Evolutionary conservation across 2,888 invertebrate genomes (phyloP).

Genomic region (Hemistola chrysoprasaria): DNA sequence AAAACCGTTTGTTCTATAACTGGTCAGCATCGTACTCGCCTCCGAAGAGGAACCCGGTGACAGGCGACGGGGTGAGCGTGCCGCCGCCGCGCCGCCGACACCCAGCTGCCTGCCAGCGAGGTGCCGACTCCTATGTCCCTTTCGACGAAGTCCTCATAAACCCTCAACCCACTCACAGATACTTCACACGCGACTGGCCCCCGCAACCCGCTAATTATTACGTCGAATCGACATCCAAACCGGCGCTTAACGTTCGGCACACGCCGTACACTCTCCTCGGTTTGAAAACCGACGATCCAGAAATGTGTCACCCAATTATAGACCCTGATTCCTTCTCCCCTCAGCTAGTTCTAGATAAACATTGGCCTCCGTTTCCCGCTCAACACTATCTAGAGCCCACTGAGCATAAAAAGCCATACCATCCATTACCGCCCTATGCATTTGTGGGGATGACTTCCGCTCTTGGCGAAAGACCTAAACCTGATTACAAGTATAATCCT

Average conservation of each 20-base stretch:
- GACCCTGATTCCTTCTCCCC: slow-evolving; percentile 67
- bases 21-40: slow-evolving; percentile 74
- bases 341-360: slow-evolving; percentile 60
- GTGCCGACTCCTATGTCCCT: slow-evolving; percentile 62
- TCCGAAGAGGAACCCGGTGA: slow-evolving; percentile 84
- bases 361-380: slow-evolving; percentile 75
- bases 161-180: slow-evolving; percentile 70
- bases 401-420: slow-evolving; percentile 57
- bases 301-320: slow-evolving; percentile 54
- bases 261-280: slow-evolving; percentile 71
- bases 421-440: slow-evolving; percentile 67
- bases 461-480: slow-evolving; percentile 63
- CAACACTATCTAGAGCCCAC: slow-evolving; percentile 69
- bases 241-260: slow-evolving; percentile 45
- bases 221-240: slow-evolving; percentile 63
- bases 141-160: slow-evolving; percentile 51
- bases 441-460: slow-evolving; percentile 73
- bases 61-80: slow-evolving; percentile 83
- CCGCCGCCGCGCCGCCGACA: slow-evolving; percentile 76
- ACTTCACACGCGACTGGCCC: slow-evolving; percentile 65
- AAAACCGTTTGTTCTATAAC: slow-evolving; percentile 75
- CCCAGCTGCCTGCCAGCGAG: slow-evolving; percentile 74
- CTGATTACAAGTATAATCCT: slow-evolving; percentile 69
- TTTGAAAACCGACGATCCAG: slow-evolving; percentile 63
- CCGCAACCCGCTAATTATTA: slow-evolving; percentile 70